Conservation (phyloP, 30 jellyfish, hydroid and myxozoan species). For the Sanderia malayensis region DNA sequence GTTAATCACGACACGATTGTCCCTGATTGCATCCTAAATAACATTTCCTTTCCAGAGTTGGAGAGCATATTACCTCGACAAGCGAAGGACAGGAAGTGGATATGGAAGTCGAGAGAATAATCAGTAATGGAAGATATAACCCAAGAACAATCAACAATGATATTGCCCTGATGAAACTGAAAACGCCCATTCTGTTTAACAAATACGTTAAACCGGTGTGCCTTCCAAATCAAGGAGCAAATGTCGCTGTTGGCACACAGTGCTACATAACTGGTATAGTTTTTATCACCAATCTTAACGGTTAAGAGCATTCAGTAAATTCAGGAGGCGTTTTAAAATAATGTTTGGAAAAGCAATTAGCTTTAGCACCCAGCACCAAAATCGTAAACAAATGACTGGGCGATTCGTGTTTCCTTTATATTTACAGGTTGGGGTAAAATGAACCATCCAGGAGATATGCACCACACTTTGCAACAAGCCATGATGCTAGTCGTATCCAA, state of each 20-base stretch:
- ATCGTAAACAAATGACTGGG: neutral
- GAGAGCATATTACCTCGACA: slow-evolving; percentile 36
- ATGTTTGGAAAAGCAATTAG: neutral
- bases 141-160: slow-evolving; percentile 30
- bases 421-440: slow-evolving; percentile 67
- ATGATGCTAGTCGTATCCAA: slow-evolving; percentile 43
- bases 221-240: no score
- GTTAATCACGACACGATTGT: no score
- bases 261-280: neutral
- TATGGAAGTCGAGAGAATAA: slow-evolving; percentile 27
- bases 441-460: slow-evolving; percentile 49
- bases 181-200: neutral
- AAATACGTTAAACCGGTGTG: slow-evolving; percentile 11
- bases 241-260: no score
- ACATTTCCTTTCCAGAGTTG: slow-evolving; percentile 23
- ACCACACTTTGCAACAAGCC: slow-evolving; percentile 54
- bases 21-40: no score
- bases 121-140: slow-evolving; percentile 38
- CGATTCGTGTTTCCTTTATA: neutral
- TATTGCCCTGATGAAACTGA: slow-evolving; percentile 51
- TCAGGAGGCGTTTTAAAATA: neutral
- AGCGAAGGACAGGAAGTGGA: slow-evolving; percentile 53
- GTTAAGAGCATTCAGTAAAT: neutral
- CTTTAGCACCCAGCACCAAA: neutral
- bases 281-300: neutral